Conservation (phyloP, 30 jellyfish, hydroid and myxozoan genomes). For the Turritopsis dohrnii region DNA sequence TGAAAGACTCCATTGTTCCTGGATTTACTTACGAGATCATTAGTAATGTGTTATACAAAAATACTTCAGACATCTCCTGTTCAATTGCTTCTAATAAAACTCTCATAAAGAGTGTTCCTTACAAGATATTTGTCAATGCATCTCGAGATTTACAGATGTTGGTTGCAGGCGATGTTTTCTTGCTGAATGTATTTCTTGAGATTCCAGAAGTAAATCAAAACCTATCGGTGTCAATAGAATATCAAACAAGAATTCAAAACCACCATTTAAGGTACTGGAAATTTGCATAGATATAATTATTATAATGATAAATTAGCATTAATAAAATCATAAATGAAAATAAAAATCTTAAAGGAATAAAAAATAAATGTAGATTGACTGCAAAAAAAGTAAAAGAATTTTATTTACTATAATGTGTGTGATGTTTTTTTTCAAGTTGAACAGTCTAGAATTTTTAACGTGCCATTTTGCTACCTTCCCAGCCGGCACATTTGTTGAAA, state of each 20-base stretch:
- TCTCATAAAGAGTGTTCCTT: not conserved
- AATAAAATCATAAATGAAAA: too few relatives aligned
- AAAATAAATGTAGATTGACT: too few relatives aligned
- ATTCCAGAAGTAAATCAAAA: not conserved
- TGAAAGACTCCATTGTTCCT: not conserved
- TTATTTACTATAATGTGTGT: too few relatives aligned
- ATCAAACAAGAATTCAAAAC: not conserved
- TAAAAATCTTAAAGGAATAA: too few relatives aligned
- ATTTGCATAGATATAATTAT: too few relatives aligned
- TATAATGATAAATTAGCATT: too few relatives aligned
- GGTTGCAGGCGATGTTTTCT: not conserved
- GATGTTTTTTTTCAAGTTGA: too few relatives aligned
- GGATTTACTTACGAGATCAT: not conserved
- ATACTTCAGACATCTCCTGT: not conserved
- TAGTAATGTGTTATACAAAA: not conserved
- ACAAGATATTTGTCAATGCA: not conserved
- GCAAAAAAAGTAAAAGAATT: too few relatives aligned
- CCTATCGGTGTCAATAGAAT: not conserved
- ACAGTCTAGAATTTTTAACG: not conserved
- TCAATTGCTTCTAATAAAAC: not conserved
- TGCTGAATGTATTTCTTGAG: not conserved
- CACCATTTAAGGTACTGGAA: not conserved
- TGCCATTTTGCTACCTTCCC: not conserved
- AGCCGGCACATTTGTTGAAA: not conserved
- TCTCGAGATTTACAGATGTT: not conserved